These are phyloP conservation scores for Merodon equestris DNA, from an alignment of 2,888 invertebrate species.

Conservation along the genomic window DNA sequence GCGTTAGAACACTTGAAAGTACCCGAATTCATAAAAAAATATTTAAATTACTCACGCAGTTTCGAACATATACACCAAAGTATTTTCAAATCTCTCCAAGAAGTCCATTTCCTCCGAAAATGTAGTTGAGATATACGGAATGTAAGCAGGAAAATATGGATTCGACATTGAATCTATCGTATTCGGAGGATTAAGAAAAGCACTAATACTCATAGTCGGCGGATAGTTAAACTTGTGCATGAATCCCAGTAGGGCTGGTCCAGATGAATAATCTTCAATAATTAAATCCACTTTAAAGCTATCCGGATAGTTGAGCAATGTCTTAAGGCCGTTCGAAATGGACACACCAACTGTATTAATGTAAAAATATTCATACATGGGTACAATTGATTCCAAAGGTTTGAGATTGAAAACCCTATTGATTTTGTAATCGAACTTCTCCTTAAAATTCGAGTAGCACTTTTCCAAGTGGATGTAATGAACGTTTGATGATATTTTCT, in stretches of 20 bases:
- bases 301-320: slow-evolving; percentile 72
- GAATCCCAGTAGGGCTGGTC: slow-evolving; percentile 73
- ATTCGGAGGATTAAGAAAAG: slow-evolving; percentile 70
- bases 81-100: slow-evolving; percentile 70
- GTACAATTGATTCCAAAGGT: slow-evolving; percentile 48
- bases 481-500: slow-evolving; percentile 67
- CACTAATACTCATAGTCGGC: slow-evolving; percentile 73
- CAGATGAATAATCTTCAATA: slow-evolving; percentile 73
- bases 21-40: too few species aligned
- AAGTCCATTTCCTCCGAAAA: slow-evolving; percentile 71
- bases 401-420: slow-evolving; percentile 26
- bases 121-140: slow-evolving; percentile 69
- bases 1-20: too few species aligned
- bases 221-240: slow-evolving; percentile 74
- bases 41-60: slow-evolving; percentile 60
- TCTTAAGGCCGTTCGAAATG: slow-evolving; percentile 69
- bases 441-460: slow-evolving; percentile 71
- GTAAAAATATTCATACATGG: slow-evolving; percentile 61
- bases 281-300: slow-evolving; percentile 75
- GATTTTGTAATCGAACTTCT: slow-evolving; percentile 71
- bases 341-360: slow-evolving; percentile 38
- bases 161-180: slow-evolving; percentile 70
- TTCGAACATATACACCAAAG: slow-evolving; percentile 68
- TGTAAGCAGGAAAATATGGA: slow-evolving; percentile 71
- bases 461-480: slow-evolving; percentile 72